Conservation (phyloP, 2,113 vertebrate species). For the Arothron firmamentum region DNA sequence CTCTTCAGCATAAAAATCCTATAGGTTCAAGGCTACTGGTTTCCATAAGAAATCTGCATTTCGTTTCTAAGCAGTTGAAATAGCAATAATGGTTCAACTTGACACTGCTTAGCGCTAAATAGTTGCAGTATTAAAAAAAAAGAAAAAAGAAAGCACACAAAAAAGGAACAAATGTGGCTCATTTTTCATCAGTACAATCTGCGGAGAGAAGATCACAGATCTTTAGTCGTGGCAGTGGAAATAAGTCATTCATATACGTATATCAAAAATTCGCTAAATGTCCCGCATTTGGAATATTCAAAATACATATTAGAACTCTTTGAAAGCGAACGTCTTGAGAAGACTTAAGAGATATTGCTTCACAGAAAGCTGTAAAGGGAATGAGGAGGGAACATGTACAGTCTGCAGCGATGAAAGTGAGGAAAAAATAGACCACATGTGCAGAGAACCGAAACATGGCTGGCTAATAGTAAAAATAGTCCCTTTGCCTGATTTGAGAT, state of each 20-base stretch:
- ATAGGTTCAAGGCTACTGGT: constrained; percentile 72
- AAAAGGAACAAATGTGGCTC: constrained; percentile 35
- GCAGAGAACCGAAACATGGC: no score
- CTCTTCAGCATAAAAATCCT: constrained; percentile 61
- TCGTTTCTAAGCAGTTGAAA: constrained; percentile 53
- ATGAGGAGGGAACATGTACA: constrained; percentile 15
- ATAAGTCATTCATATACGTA: constrained; percentile 60
- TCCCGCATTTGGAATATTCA: constrained; percentile 76
- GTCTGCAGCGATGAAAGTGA: neutral
- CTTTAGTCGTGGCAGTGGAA: constrained; percentile 71
- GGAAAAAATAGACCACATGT: neutral
- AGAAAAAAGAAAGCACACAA: constrained; percentile 9
- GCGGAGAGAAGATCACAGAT: constrained; percentile 68
- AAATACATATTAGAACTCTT: constrained; percentile 69
- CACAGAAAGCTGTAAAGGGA: constrained; percentile 43
- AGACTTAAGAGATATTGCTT: constrained; percentile 67
- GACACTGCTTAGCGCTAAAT: constrained; percentile 51
- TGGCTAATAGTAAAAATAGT: no score
- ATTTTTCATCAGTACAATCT: constrained; percentile 62
- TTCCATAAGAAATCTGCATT: constrained; percentile 70
- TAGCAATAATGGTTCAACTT: constrained; percentile 50
- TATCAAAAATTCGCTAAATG: constrained; percentile 76
- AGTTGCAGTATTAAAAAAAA: constrained; percentile 41
- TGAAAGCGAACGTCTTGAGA: constrained; percentile 55
- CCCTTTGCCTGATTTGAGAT: no score